Evolutionary conservation across 2,113 vertebrate species (phyloP), one percentile per base, ranked within the genome.

Genomic region (Glaucidium brasilianum): DNA sequence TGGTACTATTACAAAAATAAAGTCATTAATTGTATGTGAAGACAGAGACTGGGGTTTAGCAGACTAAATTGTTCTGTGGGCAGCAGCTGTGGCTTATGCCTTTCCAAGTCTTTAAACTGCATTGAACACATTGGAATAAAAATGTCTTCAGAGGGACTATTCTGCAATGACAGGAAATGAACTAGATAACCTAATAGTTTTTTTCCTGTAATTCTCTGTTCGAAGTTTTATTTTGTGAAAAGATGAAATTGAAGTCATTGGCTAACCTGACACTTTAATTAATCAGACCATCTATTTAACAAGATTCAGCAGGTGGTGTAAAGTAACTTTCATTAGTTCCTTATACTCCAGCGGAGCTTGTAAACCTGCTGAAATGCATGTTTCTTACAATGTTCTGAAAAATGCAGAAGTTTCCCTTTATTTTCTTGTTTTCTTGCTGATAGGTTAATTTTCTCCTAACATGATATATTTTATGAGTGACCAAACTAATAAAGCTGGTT

Each of bases 291-390:
- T 75, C 64, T 84, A 8, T 72, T 77, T 88, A 89, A 32, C 11
- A 76, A 11, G 4, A 49, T 94, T 93, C 88, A 96, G 90, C 53
- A 18, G 66, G 71, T 85, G 77, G 59, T 85, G 9, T 50, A n/a
- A 25, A 69, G 62, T 58, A 85, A 77, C 49, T 96, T 91, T 66
- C 58, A 66, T 96, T 90, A 85, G 85, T 90, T 67, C 45, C 41
- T 88, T 90, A 69, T 45, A 37, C 58, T 92, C 81, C 88, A 90
- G 71, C 85, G 82, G 88, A 76, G 94, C 55, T 89, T 82, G n/a
- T 72, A 62, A 92, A 78, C 22, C 74, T 79, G 45, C 66, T 69
- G 59, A 85, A 80, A 88, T 53, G 50, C 23, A 2, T 69, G 39
- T 82, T 94, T 85, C 45, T 85, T 71, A 69, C 21, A 58, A 3